Percentiles rank a stretch among this genome's conserved stretches.
These are phyloP conservation scores for Baronia brevicornis DNA, from an alignment of 2,888 invertebrate species.

Conservation along the genomic window DNA sequence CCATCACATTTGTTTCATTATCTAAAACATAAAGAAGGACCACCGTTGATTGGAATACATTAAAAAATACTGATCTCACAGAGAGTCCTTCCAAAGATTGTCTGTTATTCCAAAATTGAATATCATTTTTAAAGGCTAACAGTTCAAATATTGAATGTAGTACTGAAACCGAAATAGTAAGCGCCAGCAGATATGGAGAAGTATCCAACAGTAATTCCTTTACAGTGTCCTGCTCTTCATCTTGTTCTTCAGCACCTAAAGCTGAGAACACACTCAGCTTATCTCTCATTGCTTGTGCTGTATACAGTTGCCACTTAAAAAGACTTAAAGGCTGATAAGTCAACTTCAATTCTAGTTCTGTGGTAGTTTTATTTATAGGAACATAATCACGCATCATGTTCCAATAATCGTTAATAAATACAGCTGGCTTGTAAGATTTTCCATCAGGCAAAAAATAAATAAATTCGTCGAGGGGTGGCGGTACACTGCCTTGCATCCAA, in stretches of 20 bases:
- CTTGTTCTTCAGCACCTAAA: slow-evolving; percentile 83
- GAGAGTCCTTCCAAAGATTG: slow-evolving; percentile 98
- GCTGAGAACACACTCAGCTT: slow-evolving; percentile 85
- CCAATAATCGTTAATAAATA: slow-evolving; percentile 99
- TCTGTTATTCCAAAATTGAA: slow-evolving; percentile 99
- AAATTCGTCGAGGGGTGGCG: slow-evolving; percentile 93
- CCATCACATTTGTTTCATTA: slow-evolving; percentile 98
- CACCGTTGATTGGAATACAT: slow-evolving; percentile 96
- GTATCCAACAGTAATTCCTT: slow-evolving; percentile 97
- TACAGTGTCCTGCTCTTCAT: slow-evolving; percentile 91
- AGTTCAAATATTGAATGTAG: slow-evolving; percentile 98
- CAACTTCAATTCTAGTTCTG: slow-evolving; percentile 80
- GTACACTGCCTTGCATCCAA: slow-evolving; percentile 94
- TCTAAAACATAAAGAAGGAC: slow-evolving; percentile 97
- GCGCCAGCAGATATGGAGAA: slow-evolving; percentile 93
- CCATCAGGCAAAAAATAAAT: slow-evolving; percentile 92
- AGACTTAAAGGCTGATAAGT: slow-evolving; percentile 94
- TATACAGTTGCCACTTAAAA: slow-evolving; percentile 99
- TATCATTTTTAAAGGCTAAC: slow-evolving; percentile 99
- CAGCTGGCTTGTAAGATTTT: slow-evolving; percentile 92
- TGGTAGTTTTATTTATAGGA: slow-evolving; percentile 90
- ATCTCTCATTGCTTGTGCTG: slow-evolving; percentile 95
- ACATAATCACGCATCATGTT: slow-evolving; percentile 96
- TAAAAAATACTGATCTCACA: slow-evolving; percentile 98
- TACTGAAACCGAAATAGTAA: slow-evolving; percentile 94